phyloP scores from a whole-genome alignment of 2,113 vertebrate species.

The Psilopogon haemacephalus region DNA sequence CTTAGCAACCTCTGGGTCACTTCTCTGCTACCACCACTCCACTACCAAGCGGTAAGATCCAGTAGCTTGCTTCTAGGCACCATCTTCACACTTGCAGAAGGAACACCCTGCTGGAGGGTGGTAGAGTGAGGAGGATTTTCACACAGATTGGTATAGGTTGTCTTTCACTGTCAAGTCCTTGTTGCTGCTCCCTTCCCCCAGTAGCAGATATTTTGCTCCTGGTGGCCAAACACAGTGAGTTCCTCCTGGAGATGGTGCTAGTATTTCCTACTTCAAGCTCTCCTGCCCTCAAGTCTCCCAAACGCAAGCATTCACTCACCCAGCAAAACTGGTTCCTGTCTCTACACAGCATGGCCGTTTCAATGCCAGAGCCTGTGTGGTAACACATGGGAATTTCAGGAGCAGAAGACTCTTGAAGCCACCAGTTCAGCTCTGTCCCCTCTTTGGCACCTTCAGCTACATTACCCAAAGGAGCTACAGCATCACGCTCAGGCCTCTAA shows the following conservation, averaged over 20 bases:
- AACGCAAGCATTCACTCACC: neutral
- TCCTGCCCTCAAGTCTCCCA: neutral
- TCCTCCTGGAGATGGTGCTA: neutral
- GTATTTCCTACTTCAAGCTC: neutral
- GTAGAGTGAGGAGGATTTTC: neutral
- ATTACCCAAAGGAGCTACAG: neutral
- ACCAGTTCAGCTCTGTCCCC: neutral
- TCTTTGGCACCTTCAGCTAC: neutral
- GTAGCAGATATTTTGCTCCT: neutral
- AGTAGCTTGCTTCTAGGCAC: conserved; percentile 7
- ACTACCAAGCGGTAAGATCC: neutral
- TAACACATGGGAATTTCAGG: neutral
- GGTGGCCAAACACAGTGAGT: neutral
- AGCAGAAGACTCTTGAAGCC: neutral
- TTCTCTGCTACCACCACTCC: neutral
- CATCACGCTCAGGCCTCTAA: neutral
- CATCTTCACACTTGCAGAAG: rapidly evolving
- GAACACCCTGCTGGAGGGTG: neutral
- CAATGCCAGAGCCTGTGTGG: neutral
- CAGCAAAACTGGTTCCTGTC: neutral
- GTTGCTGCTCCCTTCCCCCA: neutral
- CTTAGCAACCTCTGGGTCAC: neutral
- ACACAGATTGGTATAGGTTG: neutral
- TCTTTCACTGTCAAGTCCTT: neutral
- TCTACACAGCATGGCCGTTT: neutral